These are phyloP conservation scores for Protodeltote pygarga DNA, from an alignment of 2,888 invertebrate genomes.

Conservation along the genomic window DNA sequence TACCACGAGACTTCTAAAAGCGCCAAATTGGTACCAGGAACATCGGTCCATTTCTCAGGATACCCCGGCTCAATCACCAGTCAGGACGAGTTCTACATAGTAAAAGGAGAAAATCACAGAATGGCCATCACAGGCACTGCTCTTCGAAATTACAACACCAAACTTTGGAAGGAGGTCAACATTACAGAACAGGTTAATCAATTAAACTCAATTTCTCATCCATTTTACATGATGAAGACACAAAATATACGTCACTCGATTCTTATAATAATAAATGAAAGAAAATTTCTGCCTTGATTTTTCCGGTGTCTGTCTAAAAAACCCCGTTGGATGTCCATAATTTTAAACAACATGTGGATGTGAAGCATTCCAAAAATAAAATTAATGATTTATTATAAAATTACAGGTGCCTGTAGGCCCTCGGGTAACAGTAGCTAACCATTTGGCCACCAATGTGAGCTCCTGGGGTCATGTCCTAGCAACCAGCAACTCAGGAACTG, in stretches of 20 bases:
- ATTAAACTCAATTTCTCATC: not conserved
- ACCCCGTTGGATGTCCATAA: too few species aligned
- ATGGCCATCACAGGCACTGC: slow-evolving; percentile 92
- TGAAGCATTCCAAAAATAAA: too few species aligned
- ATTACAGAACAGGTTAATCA: slow-evolving; percentile 86
- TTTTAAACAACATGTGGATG: too few species aligned
- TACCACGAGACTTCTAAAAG: slow-evolving; percentile 88
- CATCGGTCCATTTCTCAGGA: slow-evolving; percentile 91
- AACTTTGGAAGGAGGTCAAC: slow-evolving; percentile 90
- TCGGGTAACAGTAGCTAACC: slow-evolving; percentile 93
- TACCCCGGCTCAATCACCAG: slow-evolving; percentile 94
- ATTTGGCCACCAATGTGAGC: slow-evolving; percentile 90
- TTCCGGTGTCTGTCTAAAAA: too few species aligned
- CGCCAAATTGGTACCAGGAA: slow-evolving; percentile 88
- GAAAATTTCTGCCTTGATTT: too few species aligned
- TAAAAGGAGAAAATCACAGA: slow-evolving; percentile 86
- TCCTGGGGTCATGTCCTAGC: slow-evolving; percentile 91
- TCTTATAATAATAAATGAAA: too few species aligned
- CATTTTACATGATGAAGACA: not conserved
- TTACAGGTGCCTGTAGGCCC: slow-evolving; percentile 90
- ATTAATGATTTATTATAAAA: not conserved
- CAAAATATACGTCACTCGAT: too few species aligned
- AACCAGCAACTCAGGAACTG: slow-evolving; percentile 92
- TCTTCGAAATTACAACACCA: slow-evolving; percentile 91
- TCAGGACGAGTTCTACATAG: slow-evolving; percentile 93